Evolutionary conservation across 2,797 vertebrate species (phyloP).

Genomic region (Phrynocephalus guinanensis): DNA sequence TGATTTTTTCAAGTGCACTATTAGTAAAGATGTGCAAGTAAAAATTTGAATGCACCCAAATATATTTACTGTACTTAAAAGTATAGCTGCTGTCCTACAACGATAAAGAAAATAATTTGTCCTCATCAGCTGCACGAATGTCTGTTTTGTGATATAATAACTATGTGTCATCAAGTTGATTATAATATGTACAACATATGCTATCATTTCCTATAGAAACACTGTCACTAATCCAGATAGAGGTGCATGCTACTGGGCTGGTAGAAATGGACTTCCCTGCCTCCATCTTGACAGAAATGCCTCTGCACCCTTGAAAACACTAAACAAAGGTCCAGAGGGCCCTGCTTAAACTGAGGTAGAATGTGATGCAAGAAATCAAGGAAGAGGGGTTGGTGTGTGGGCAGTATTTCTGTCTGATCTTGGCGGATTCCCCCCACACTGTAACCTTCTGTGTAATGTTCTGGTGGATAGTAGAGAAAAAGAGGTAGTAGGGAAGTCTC

Average conservation of each 20-base stretch:
- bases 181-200: no score
- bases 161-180: no score
- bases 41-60: not conserved
- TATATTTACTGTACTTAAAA: constrained; percentile 23
- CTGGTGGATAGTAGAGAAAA: no score
- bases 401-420: not conserved
- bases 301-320: not conserved
- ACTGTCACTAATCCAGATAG: not conserved
- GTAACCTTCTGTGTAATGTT: not conserved
- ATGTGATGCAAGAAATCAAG: not conserved
- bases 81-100: not conserved
- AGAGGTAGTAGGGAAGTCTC: no score
- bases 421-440: not conserved
- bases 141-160: no score
- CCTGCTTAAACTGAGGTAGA: not conserved
- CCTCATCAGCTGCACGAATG: constrained; percentile 25
- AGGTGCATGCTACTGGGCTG: not conserved
- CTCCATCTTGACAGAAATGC: not conserved
- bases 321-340: not conserved
- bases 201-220: no score
- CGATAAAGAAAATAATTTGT: constrained; percentile 37
- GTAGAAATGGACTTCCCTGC: not conserved
- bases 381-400: no score
- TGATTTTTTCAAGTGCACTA: not conserved
- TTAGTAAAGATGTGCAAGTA: not conserved